Evolutionary conservation across 2,797 vertebrate species (phyloP), one percentile per base, ranked within the genome.

Genomic region (Hyperoplus immaculatus): DNA sequence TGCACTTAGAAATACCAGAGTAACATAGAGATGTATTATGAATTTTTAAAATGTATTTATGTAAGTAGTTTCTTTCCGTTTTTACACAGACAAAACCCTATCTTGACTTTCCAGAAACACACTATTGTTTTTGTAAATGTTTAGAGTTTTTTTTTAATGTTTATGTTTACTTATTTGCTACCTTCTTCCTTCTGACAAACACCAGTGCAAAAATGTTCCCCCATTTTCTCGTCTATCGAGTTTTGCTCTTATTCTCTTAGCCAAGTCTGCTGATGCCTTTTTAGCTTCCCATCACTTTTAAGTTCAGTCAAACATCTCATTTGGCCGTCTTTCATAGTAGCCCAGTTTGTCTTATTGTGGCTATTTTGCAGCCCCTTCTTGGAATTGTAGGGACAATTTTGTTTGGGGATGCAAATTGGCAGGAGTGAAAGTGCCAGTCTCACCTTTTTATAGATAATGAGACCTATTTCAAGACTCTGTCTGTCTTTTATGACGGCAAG

Each of bases 1-100:
- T 29, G 84, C 85, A 87, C 83, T 86, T 86, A 78, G 15, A 81
- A 68, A 62, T 59, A 75, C 18, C 18, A 75, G 69, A 90, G 75
- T 62, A 79, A 76, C 72, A 78, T 77, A 84, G 83, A 87, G 68
- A 83, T 87, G 85, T 84, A 87, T 82, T 75, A 82, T 85, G 69
- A 88, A 85, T 83, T 83, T 93, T 92, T 83, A 72, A 18, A 55
- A 87, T 80, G 62, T 86, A 91, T 91, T 90, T 89, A 93, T 88
- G 65, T 83, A 82, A 65, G 18, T 71, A 78, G 63, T 90, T 85
- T 77, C 36, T 86, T 89, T 88, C 36, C 36, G 56, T 88, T 85
- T 81, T 41, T 72, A 78, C 74, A 62, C 69, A 69, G 49, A 41
- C 43, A 77, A 73, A 46, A 55, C 4, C 13, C 50, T 45, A 61